Conservation (phyloP, 2,888 invertebrate genomes). For the Drosophila austrosaltans region DNA sequence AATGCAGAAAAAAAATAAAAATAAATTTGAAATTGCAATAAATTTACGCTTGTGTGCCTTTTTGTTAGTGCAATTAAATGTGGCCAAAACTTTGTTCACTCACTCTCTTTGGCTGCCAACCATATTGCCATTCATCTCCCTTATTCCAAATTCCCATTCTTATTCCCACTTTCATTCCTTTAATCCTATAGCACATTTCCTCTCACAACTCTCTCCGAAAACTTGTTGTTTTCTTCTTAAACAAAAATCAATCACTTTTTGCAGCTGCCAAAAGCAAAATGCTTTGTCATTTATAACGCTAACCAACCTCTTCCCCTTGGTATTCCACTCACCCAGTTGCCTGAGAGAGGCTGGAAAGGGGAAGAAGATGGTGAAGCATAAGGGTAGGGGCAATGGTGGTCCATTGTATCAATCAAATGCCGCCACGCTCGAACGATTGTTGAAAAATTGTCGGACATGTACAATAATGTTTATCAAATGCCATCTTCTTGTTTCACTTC, state of each 20-base stretch:
- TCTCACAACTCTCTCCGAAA: neutral
- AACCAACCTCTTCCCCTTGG: constrained; percentile 27
- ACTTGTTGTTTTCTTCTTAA: constrained; percentile 22
- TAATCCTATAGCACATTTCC: no score
- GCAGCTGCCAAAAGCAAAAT: constrained; percentile 65
- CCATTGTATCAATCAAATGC: constrained; percentile 72
- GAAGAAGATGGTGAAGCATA: neutral
- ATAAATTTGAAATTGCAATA: constrained; percentile 17
- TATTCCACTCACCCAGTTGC: neutral
- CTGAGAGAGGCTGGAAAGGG: neutral
- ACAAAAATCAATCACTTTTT: constrained; percentile 69
- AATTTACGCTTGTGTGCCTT: constrained; percentile 57
- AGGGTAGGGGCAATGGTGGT: neutral
- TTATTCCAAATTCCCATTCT: neutral
- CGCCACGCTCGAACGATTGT: constrained; percentile 69
- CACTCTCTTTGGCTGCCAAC: neutral
- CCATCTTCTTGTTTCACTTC: constrained; percentile 56
- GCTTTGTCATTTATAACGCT: constrained; percentile 68
- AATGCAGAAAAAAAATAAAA: no score
- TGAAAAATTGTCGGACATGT: constrained; percentile 78
- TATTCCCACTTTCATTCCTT: neutral
- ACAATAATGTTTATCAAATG: constrained; percentile 77
- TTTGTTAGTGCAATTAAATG: constrained; percentile 61
- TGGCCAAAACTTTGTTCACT: constrained; percentile 14
- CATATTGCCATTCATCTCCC: neutral